phyloP scores from a whole-genome alignment of 1,140 invertebrate genomes.

The Aphaenogaster floridana region DNA sequence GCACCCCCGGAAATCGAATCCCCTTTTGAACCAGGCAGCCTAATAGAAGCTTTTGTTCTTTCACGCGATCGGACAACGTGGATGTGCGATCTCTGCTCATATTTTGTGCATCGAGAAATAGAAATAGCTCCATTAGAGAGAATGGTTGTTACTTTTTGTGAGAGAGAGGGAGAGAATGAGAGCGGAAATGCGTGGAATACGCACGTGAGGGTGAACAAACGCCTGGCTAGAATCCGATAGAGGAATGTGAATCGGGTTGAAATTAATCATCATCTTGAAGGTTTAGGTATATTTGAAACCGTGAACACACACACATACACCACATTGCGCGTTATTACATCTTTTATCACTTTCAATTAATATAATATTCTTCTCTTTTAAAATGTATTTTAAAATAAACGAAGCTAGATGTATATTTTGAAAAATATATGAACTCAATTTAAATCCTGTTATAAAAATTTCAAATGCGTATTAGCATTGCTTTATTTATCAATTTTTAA shows the following conservation, averaged over 20 bases:
- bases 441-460: neutral
- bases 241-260: conserved; percentile 31
- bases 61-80: conserved; percentile 27
- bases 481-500: neutral
- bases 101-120: conserved; percentile 44
- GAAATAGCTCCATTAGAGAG: conserved; percentile 24
- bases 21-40: neutral
- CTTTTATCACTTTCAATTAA: conserved; percentile 6
- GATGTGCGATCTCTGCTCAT: conserved; percentile 40
- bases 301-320: neutral
- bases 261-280: conserved; percentile 1
- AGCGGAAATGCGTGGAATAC: conserved; percentile 26
- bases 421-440: neutral
- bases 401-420: neutral
- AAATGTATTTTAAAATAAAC: conserved; percentile 4
- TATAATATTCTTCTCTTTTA: neutral
- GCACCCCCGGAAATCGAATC: conserved; percentile 9
- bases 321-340: neutral
- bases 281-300: neutral
- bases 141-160: conserved; percentile 46
- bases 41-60: conserved; percentile 36
- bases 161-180: conserved; percentile 43
- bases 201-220: conserved; percentile 34
- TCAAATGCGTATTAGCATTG: neutral
- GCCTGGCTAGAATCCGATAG: neutral